Evolutionary conservation across 2,113 vertebrate species (phyloP).

Genomic region (Sebastes fasciatus): DNA sequence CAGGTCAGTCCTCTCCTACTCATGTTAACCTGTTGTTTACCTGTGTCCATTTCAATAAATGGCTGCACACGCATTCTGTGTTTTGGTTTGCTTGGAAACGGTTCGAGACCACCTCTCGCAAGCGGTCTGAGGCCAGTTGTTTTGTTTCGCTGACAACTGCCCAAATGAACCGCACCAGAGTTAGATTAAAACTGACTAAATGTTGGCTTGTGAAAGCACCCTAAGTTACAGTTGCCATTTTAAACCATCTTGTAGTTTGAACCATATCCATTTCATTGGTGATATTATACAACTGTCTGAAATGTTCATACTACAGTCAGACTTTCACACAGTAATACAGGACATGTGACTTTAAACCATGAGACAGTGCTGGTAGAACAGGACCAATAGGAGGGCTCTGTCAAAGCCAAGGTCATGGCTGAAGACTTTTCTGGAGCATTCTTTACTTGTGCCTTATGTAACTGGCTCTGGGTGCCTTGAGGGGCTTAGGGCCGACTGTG

Average conservation of each 20-base stretch:
- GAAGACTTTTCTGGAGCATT: slow-evolving; percentile 69
- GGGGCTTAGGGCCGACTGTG: slow-evolving; percentile 55
- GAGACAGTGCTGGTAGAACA: slow-evolving; percentile 30
- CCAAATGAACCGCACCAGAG: too few species aligned
- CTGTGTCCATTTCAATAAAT: too few species aligned
- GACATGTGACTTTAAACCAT: slow-evolving; percentile 51
- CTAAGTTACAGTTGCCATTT: not conserved
- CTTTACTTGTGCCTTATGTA: slow-evolving; percentile 67
- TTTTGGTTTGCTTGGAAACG: too few species aligned
- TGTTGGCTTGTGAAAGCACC: too few species aligned
- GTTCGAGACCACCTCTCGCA: too few species aligned
- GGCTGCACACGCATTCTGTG: too few species aligned
- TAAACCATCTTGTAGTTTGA: not conserved
- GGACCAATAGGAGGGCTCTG: slow-evolving; percentile 30
- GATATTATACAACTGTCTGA: not conserved
- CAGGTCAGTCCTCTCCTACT: too few species aligned
- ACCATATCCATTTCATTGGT: not conserved
- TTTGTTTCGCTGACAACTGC: too few species aligned
- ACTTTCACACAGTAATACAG: slow-evolving; percentile 8
- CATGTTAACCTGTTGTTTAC: too few species aligned
- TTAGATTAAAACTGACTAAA: too few species aligned
- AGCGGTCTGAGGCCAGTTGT: too few species aligned
- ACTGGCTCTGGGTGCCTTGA: slow-evolving; percentile 44
- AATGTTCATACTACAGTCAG: not conserved
- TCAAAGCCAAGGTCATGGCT: slow-evolving; percentile 72